Conservation (phyloP, 2,797 vertebrate species). For the Hippopotamyrus pictus region DNA sequence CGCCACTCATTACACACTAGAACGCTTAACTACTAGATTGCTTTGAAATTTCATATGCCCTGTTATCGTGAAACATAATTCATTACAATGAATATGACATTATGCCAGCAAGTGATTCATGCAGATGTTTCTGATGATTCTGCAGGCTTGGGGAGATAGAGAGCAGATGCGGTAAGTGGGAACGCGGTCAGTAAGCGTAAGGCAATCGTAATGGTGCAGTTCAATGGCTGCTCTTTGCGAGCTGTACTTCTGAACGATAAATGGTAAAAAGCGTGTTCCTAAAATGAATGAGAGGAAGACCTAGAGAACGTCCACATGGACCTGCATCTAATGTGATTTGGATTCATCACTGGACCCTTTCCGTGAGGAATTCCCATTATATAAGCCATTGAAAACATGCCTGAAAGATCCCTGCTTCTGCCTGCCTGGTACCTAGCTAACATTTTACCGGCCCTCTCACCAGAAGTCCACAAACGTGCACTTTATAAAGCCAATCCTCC, state of each 20-base stretch:
- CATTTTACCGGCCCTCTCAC: neutral
- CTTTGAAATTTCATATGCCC: neutral
- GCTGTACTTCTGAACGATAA: neutral
- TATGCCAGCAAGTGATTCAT: neutral
- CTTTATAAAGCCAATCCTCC: neutral
- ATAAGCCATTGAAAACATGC: neutral
- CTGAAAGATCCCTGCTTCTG: neutral
- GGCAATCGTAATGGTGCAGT: neutral
- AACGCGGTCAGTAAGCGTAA: neutral
- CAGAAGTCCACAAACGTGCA: neutral
- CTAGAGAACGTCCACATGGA: neutral
- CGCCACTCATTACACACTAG: constrained; percentile 8
- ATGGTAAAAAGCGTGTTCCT: neutral
- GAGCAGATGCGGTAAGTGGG: neutral
- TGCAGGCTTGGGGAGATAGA: neutral
- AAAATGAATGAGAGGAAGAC: neutral
- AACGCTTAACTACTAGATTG: neutral
- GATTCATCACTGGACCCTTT: neutral
- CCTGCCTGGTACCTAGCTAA: neutral
- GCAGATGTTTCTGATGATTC: neutral
- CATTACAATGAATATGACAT: neutral
- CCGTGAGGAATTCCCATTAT: neutral
- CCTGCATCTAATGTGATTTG: neutral
- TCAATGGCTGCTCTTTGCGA: neutral
- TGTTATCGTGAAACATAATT: neutral